Conservation (phyloP, 2,113 vertebrate genomes). For the Spea bombifrons region DNA sequence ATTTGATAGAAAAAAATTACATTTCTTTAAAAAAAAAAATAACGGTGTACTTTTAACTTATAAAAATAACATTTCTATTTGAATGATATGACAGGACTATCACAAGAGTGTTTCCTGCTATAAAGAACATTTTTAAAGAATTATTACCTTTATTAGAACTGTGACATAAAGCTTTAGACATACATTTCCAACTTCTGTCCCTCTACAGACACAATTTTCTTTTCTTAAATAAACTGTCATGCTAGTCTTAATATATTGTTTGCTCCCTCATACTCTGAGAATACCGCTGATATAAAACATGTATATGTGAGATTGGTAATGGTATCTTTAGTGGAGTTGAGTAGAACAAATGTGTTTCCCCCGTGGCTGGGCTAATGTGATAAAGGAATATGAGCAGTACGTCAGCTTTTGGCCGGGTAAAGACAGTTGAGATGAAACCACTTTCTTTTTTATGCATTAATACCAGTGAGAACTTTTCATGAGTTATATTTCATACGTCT, state of each 20-base stretch:
- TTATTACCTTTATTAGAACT: slow-evolving; percentile 96
- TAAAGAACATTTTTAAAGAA: slow-evolving; percentile 82
- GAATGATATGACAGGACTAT: slow-evolving; percentile 77
- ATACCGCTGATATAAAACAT: slow-evolving; percentile 99
- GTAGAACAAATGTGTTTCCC: slow-evolving; percentile 99
- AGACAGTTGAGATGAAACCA: slow-evolving; percentile 75
- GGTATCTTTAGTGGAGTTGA: slow-evolving; percentile 99
- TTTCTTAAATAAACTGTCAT: slow-evolving; percentile 99
- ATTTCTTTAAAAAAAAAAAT: slow-evolving; percentile 50
- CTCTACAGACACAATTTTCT: slow-evolving; percentile 99
- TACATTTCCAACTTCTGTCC: slow-evolving; percentile 87
- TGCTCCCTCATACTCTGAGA: slow-evolving; percentile 84
- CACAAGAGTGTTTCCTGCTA: slow-evolving; percentile 80
- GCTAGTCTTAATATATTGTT: slow-evolving; percentile 99
- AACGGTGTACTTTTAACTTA: slow-evolving; percentile 76
- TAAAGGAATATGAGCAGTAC: slow-evolving; percentile 98
- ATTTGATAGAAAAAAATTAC: slow-evolving; percentile 35
- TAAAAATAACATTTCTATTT: slow-evolving; percentile 82
- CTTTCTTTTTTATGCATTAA: slow-evolving; percentile 79
- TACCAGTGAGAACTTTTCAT: slow-evolving; percentile 76
- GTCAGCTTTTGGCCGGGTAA: slow-evolving; percentile 86
- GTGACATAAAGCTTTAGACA: slow-evolving; percentile 86
- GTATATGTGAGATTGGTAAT: slow-evolving; percentile 99
- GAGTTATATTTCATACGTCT: slow-evolving; percentile 81
- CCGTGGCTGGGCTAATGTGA: slow-evolving; percentile 97